Evolutionary conservation across 2,113 vertebrate genomes (phyloP), one percentile per base, ranked within the genome.

Genomic region (Gallinago paraguaiae): DNA sequence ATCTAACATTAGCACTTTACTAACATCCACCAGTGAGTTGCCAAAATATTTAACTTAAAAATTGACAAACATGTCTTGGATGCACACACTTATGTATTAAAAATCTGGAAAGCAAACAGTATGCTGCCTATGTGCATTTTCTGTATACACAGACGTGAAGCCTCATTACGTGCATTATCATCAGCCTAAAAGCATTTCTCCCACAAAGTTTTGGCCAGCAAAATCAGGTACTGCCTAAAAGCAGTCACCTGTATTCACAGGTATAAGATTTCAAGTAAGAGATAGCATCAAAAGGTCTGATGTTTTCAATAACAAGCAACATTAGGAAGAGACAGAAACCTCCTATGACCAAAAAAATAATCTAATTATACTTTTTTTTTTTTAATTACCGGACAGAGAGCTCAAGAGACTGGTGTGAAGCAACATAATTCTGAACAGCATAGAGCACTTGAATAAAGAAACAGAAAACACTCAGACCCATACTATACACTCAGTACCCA

Each of bases 31-130:
- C 46, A 61, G 15, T 33, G 22, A 95, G 17, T 39, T 93, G 92
- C 63, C 88, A 91, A 92, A 95, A 95, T 92, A 96, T 94, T 95
- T 95, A 86, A 75, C 56, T 82, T 60, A 71, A 72, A 76, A 91
- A 68, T 43, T 74, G 61, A 79, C 69, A 87, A 84, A 70, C 33
- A 57, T 3, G 2, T 77, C 68, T 88, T 87, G 77, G 61, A 57
- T 87, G 64, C 50, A 51, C 23, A 76, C 7, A 41, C 16, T 31
- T 48, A 61, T 79, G 35, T 46, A 93, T 43, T 86, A 89, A 92
- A 83, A 94, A 54, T 41, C 41, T 50, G 35, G 33, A 86, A 88
- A 74, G 24, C 19, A 78, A 77, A 41, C 17, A 3, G 1, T 56
- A 90, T 25, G 25, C 68, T 89, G 31, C 60, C 54, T 82, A 7